Evolutionary conservation across 2,888 invertebrate genomes (phyloP).

Genomic region (Charanyca ferruginea): DNA sequence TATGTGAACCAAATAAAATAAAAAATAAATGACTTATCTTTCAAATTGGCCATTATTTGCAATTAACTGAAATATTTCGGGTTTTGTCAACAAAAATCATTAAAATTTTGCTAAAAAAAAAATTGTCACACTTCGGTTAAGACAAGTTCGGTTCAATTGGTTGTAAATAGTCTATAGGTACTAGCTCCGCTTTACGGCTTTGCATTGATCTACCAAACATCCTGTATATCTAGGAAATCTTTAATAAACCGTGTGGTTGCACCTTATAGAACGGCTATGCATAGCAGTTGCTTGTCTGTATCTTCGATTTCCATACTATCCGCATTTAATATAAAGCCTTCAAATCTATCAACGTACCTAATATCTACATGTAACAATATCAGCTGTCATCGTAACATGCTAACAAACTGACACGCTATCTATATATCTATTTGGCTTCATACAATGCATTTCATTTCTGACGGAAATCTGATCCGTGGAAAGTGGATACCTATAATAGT

Average conservation of each 20-base stretch:
- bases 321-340: not conserved
- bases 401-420: not conserved
- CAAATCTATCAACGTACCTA: not conserved
- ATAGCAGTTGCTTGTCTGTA: not conserved
- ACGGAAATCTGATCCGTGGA: conserved; percentile 1
- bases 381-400: not conserved
- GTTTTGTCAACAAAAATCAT: too few species aligned
- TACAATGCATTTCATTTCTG: not conserved
- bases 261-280: not conserved
- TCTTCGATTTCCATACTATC: not conserved
- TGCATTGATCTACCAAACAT: too few species aligned
- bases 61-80: too few species aligned
- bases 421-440: not conserved
- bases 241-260: not conserved
- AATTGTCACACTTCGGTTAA: too few species aligned
- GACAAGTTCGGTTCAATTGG: too few species aligned
- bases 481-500: not conserved
- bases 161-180: too few species aligned
- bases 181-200: too few species aligned
- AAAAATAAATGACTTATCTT: too few species aligned
- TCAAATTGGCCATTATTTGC: too few species aligned
- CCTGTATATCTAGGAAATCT: not conserved
- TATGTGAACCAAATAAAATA: too few species aligned
- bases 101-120: too few species aligned
- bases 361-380: not conserved